Base-by-base conservation (phyloP, 2,113 vertebrate genomes). In the Egretta garzetta region DNA sequence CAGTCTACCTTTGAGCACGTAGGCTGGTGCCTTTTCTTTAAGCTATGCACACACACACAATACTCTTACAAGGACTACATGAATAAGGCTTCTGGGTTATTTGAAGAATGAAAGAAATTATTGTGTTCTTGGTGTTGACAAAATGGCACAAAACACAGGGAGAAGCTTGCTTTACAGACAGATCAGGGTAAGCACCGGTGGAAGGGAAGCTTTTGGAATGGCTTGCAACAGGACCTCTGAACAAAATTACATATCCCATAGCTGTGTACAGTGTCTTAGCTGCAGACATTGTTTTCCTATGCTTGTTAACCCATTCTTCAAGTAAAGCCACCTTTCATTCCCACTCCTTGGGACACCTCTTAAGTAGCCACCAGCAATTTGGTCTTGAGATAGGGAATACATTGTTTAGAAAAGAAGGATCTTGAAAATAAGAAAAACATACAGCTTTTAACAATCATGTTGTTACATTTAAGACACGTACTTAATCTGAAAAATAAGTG, bases 131-230 rank as follows among this genome's bases (percentile, higher is more conserved):
- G 33, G 18, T 52, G 9, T 81, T 2, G 4, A 80, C 63, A 81
- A 83, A 92, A 94, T 28, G n/a, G 43, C 58, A 96, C 66, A 84
- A 79, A 93, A 89, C 60, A 95, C 45, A 80, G 35, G 47, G 60
- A 60, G 92, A 85, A 90, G 11, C 26, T 85, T 88, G 56, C 14
- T 64, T 83, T 87, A 66, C 66, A 71, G 22, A 59, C 21, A 52
- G 26, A 35, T 64, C 6, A 82, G 56, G 49, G 21, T 56, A 71
- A 91, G 49, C 52, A 43, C 4, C 33, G 47, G 35, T 66, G 81
- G 35, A 90, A 83, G 26, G 10, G 49, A 85, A 73, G 19, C 6
- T 87, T 93, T 85, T 75, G 39, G 50, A 85, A 96, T 30, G 49
- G 32, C 20, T 91, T 94, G 41, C 62, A 89, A 76, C 58, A 82